Base-by-base conservation (phyloP, 2,888 invertebrate genomes). In the Mythimna loreyi region DNA sequence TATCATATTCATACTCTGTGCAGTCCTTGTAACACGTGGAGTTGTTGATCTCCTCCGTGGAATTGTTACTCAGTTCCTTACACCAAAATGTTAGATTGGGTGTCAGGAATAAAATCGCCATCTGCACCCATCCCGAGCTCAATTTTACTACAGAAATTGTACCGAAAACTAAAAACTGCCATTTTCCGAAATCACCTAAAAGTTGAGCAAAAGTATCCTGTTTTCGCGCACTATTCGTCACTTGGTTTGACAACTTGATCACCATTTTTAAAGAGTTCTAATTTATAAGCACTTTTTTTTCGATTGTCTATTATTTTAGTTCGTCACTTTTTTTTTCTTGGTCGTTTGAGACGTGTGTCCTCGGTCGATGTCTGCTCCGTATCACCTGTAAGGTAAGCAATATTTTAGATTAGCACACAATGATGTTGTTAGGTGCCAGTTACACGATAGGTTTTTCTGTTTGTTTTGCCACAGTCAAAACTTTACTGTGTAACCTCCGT, bases 81-180 rank as follows among this genome's bases (percentile, higher is more conserved):
- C 97, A 97, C 78, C 94, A 92, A 80, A 96, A 96, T 0, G 91
- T 89, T 0, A 96, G 91, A 9, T 96, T 96, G 0, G 98, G 97
- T 0, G 97, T 97, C 63, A 98, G 92, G 80, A 98, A 98, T 1
- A 98, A 96, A 59, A 98, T 97, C 0, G 97, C 97, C 86, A 98
- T 94, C 81, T 98, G 98, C 62, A 98, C 97, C 97, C 98, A 98
- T 8, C 97, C 98, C 0, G 97, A 97, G 0, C 98, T 97, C 69
- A 98, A 96, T 90, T 98, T 98, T 58, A 97, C 96, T 7, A 97
- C 87, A 28, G 97, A 97, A n/a, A 98, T 96, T 0, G 97, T 93
- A 0, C 96, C 86, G 65, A 97, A 97, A 1, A 98, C 94, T 83
- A 97, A 91, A 2, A 97, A 92, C 83, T 98, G 98, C 97, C 98